Base-by-base conservation (phyloP, 2,113 vertebrate species). In the Thamnophis sirtalis region DNA sequence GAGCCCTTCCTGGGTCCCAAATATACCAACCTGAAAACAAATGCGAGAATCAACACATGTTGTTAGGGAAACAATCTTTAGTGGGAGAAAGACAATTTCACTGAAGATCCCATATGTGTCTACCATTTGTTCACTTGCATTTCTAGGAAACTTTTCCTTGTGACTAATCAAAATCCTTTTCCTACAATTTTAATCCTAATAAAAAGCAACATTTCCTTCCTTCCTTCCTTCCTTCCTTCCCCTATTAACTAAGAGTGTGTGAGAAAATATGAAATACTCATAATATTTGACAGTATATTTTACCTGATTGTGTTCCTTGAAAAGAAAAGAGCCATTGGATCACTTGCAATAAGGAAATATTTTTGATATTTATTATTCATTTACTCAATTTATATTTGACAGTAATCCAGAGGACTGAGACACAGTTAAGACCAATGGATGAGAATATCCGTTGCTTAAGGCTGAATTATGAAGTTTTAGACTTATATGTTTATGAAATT, bases 1-100 rank as follows among this genome's bases (percentile, higher is more conserved):
- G 98, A 99, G 13, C 98, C 98, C 94, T 98, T 98, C 80, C 98
- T 99, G n/a, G 98, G 98, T 22, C 99, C 98, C 13, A 99, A 99
- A 94, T 99, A 98, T 85, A 99, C 98, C 95, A 99, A 96, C 95
- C 99, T 99, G 95, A 86, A 96, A 80, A 91, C 11, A 28, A 86
- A 94, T 91, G 26, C n/a, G 93, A 48, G 92, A 53, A 24, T 55
- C 0, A 28, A 87, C 28, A 91, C 22, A 19, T 3, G 17, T 19
- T 13, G 7, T 60, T 60, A 33, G 5, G 9, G 26, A 56, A 13
- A 28, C 43, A 91, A 50, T 28, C 49, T 33, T n/a, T 50, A 51
- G 58, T 17, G 6, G 33, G 87, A 55, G 33, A 58, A 43, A 56
- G 51, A 54, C 85, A 26, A 17, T 28, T 51, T 51, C 49, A 51